Evolutionary conservation across 2,888 invertebrate genomes (phyloP).

Genomic region (Alentia gelatinosa): DNA sequence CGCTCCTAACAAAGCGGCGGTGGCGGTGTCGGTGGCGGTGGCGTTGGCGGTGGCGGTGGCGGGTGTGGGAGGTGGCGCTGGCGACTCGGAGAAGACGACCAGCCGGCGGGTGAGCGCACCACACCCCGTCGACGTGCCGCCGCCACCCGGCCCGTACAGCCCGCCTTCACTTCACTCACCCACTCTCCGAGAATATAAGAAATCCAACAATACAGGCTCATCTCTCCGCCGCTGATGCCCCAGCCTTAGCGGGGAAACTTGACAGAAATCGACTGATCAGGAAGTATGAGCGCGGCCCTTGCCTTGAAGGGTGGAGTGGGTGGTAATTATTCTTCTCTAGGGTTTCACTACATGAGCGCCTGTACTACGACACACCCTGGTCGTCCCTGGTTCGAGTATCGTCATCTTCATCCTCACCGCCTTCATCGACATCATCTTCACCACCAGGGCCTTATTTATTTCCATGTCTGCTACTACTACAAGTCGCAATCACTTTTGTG

Average conservation of each 20-base stretch:
- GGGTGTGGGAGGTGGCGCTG: not conserved
- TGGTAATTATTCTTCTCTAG: not conserved
- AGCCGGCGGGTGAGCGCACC: too few species aligned
- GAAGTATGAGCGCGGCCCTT: not conserved
- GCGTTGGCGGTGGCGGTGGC: not conserved
- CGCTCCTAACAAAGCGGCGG: not conserved
- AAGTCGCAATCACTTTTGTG: too few species aligned
- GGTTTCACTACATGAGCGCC: not conserved
- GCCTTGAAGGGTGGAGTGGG: not conserved
- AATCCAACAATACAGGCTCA: too few species aligned
- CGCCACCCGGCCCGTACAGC: too few species aligned
- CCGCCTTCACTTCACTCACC: not conserved
- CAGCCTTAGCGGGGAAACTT: not conserved
- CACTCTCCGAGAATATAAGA: not conserved
- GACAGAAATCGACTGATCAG: not conserved
- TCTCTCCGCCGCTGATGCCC: too few species aligned
- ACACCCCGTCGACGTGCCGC: too few species aligned
- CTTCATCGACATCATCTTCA: not conserved
- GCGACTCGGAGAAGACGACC: too few species aligned
- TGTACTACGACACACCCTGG: not conserved
- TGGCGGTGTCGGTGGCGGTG: not conserved
- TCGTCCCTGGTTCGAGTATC: too few species aligned
- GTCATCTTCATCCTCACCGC: not conserved
- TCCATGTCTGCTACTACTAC: not conserved
- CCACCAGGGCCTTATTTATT: not conserved